Base-by-base conservation (phyloP, 2,113 vertebrate genomes). In the Zosterops lateralis region DNA sequence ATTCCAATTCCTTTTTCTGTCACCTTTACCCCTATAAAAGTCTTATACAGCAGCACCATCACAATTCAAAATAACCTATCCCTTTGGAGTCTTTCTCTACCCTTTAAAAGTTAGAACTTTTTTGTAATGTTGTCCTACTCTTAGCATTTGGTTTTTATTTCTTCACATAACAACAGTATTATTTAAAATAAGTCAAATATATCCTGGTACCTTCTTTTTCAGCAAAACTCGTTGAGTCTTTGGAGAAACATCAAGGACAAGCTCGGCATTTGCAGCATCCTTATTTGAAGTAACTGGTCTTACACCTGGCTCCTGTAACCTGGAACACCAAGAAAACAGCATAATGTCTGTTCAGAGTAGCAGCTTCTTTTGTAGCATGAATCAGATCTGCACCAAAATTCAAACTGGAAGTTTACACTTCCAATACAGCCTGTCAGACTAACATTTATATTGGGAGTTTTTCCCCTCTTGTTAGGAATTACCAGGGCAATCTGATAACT, bases 151-250 rank as follows among this genome's bases (percentile, higher is more conserved):
- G 60, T 72, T 82, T 87, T 87, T 47, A 79, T 34, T 68, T 72
- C 54, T 68, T 57, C 53, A 85, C n/a, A 48, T 1, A 74, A 18
- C n/a, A 95, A 66, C 7, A 64, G 40, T 18, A 68, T 88, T 65
- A 74, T 25, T 38, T 38, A 38, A 20, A 77, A 50, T 28, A 58
- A 65, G 28, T 5, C 44, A 47, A 56, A 42, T 4, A 19, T 24
- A 10, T 45, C 47, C 31, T 51, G 38, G 34, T 96, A 99, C 99
- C 99, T 99, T 99, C 95, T 99, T 99, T 92, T 99, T 99, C 72
- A 99, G 97, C 76, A 99, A 97, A 93, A 99, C 99, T 94, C 99
- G 97, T 18, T 99, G 99, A n/a, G 99, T 99, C 96, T 99, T 99
- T 14, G 98, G 97, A 50, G 98, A 98, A 85, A 99, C 98, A 89